Conservation (phyloP, 2,113 vertebrate species). For the Chloebia gouldiae region DNA sequence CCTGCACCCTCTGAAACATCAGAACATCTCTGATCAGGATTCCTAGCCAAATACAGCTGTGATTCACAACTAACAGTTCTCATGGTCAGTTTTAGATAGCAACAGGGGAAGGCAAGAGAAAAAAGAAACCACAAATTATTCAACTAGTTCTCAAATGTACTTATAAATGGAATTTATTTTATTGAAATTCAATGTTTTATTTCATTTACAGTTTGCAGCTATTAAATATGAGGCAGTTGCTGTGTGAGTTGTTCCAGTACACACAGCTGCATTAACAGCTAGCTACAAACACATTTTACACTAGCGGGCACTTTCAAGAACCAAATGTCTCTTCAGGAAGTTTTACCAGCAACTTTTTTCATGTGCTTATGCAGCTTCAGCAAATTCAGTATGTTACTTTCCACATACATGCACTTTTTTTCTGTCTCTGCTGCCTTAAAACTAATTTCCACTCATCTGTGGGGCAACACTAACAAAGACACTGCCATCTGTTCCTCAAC, state of each 20-base stretch:
- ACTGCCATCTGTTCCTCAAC: not conserved
- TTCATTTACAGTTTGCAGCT: constrained; percentile 54
- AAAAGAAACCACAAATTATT: not conserved
- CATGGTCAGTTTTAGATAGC: constrained; percentile 18
- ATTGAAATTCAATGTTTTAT: constrained; percentile 35
- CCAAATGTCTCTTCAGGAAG: constrained; percentile 46
- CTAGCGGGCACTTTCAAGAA: constrained; percentile 23
- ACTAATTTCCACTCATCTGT: constrained; percentile 38
- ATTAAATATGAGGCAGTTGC: constrained; percentile 60
- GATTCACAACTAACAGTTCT: not conserved
- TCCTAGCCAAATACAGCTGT: not conserved
- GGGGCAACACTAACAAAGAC: constrained; percentile 55
- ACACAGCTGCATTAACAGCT: constrained; percentile 64
- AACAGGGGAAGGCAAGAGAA: not conserved
- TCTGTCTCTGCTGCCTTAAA: not conserved
- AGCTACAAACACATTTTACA: constrained; percentile 51
- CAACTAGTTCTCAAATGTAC: not conserved
- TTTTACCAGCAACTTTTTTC: constrained; percentile 32
- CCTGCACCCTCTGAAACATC: not conserved
- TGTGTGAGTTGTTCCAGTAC: constrained; percentile 56
- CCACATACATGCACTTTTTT: constrained; percentile 17
- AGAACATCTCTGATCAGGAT: not conserved
- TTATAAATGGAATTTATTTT: constrained; percentile 21
- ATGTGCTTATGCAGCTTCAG: not conserved
- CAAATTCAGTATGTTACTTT: not conserved